Evolutionary conservation across 2,797 vertebrate genomes (phyloP).

Genomic region (Darevskia mixta): DNA sequence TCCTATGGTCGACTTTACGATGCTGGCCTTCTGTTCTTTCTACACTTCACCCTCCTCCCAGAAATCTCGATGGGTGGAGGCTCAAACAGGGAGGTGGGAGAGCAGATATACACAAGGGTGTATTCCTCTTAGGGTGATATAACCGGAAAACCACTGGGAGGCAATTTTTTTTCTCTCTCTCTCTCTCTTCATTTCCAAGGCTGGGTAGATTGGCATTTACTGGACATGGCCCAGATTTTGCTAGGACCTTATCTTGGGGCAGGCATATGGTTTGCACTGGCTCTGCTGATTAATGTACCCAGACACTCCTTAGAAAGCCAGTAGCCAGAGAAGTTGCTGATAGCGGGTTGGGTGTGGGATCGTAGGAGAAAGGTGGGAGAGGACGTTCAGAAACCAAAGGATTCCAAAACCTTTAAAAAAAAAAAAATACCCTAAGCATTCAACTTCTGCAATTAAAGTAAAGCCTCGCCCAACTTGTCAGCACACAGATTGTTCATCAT

Average conservation of each 20-base stretch:
- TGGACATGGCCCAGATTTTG: conserved; percentile 76
- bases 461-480: not conserved
- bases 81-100: not conserved
- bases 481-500: not conserved
- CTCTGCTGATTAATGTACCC: conserved; percentile 71
- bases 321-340: conserved; percentile 67
- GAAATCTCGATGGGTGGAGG: not conserved
- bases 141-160: conserved; percentile 65
- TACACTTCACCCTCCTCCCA: not conserved
- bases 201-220: conserved; percentile 56
- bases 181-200: conserved; percentile 46
- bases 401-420: conserved; percentile 47
- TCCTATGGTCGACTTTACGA: not conserved
- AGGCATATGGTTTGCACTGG: conserved; percentile 54
- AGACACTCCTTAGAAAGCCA: conserved; percentile 75
- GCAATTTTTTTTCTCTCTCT: conserved; percentile 54
- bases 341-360: conserved; percentile 65
- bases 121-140: not conserved
- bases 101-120: conserved; percentile 1
- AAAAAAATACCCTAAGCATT: not conserved
- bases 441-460: conserved; percentile 46
- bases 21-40: not conserved
- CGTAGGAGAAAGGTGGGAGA: conserved; percentile 20
- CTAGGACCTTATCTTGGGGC: conserved; percentile 74
- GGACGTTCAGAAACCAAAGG: conserved; percentile 27